phyloP scores from a whole-genome alignment of 2,888 invertebrate species.

The Limenitis camilla region DNA sequence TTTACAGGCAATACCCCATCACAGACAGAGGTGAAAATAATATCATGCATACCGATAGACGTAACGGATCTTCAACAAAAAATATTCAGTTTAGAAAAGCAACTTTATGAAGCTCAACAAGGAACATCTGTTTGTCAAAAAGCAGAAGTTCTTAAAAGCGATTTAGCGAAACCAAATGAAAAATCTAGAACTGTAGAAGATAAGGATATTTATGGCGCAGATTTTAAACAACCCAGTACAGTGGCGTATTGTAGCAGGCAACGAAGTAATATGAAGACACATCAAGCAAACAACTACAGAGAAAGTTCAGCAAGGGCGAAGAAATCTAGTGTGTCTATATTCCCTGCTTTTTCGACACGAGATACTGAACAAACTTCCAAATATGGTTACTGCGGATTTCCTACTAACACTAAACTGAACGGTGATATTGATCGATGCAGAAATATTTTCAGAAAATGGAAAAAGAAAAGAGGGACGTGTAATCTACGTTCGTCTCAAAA shows the following conservation, averaged over 20 bases:
- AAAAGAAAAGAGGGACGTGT: conserved; percentile 26
- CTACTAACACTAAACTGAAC: not conserved
- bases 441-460: conserved; percentile 32
- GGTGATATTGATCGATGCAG: conserved; percentile 13
- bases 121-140: not conserved
- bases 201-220: conserved; percentile 3
- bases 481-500: conserved; percentile 18
- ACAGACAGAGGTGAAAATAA: conserved; percentile 65
- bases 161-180: not conserved
- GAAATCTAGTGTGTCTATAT: conserved; percentile 23
- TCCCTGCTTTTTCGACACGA: conserved; percentile 15
- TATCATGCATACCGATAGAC: conserved; percentile 67
- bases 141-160: not conserved
- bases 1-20: conserved; percentile 56
- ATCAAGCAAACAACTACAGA: conserved; percentile 6
- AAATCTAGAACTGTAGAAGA: conserved; percentile 8
- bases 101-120: conserved; percentile 35
- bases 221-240: conserved; percentile 8
- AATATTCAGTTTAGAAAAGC: conserved; percentile 46
- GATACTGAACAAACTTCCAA: conserved; percentile 1
- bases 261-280: not conserved
- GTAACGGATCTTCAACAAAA: conserved; percentile 62
- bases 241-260: conserved; percentile 8
- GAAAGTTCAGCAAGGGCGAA: conserved; percentile 14
- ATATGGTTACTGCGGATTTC: conserved; percentile 1